Evolutionary conservation across 2,888 invertebrate species (phyloP).

Genomic region (Caenorhabditis sp.): DNA sequence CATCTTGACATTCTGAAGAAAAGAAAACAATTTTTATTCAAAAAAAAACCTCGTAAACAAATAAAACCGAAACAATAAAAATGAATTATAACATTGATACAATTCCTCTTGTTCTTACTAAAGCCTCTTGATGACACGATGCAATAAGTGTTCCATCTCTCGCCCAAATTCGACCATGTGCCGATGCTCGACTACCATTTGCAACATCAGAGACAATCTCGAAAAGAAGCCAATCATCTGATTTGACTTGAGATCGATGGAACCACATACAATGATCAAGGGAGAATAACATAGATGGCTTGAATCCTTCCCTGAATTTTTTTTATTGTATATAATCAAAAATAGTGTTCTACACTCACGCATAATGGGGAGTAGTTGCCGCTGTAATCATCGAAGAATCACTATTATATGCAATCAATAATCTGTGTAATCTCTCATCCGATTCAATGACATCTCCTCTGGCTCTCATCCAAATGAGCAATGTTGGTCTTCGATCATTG

Average conservation of each 20-base stretch:
- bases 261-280: constrained; percentile 67
- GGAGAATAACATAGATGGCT: constrained; percentile 63
- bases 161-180: constrained; percentile 59
- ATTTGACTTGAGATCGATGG: constrained; percentile 52
- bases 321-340: not conserved
- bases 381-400: constrained; percentile 49
- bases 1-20: too few relatives aligned
- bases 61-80: not conserved
- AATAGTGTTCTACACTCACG: constrained; percentile 8
- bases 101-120: constrained; percentile 51
- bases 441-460: constrained; percentile 34
- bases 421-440: constrained; percentile 47
- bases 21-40: not conserved
- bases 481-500: constrained; percentile 21
- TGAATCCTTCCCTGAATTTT: constrained; percentile 43
- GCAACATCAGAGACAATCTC: constrained; percentile 58
- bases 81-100: not conserved
- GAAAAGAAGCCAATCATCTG: constrained; percentile 68
- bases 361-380: constrained; percentile 55
- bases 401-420: constrained; percentile 46
- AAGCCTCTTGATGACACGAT: constrained; percentile 60
- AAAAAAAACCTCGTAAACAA: not conserved
- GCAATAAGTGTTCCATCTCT: constrained; percentile 62
- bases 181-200: constrained; percentile 58
- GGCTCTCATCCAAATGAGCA: constrained; percentile 47